Evolutionary conservation across 2,797 vertebrate species (phyloP), one percentile per base, ranked within the genome.

Genomic region (Heterohyrax brucei): DNA sequence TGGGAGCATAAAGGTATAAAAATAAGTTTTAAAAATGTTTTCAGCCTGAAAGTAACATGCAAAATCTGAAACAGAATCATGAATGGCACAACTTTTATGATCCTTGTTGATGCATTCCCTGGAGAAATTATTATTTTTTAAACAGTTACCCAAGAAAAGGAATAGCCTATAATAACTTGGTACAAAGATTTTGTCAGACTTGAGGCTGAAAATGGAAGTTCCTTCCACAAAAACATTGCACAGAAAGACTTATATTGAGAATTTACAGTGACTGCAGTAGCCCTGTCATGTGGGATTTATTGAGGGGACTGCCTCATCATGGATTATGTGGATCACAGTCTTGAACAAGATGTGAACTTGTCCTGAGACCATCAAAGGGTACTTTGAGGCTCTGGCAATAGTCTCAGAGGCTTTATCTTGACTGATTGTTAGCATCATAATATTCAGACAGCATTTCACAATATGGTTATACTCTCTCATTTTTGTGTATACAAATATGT

Each of bases 291-390:
- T 76, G 26, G 75, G 59, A 79, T n/a, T 72, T 82, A 85, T 14
- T 59, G 68, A 78, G 70, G 50, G 72, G 39, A 48, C 48, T 28
- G 50, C 48, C 22, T 95, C 80, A 16, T 70, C 48, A 85, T 39
- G 30, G 53, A 16, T 56, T 56, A 56, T 56, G 28, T 80, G 22
- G 24, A 9, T 72, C 83, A 39, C 56, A 16, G 39, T 77, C 93
- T 68, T 89, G 18, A 87, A 59, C 61, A 56, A 66, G 48, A 62
- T 97, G 94, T 96, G 87, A 96, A 96, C 72, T 95, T 97, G 77
- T 95, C 96, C 96, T 97, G 93, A 97, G 93, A 97, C 26, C 77
- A 59, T 46, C 86, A 89, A 96, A 97, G 96, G 94, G 75, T 93
- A 95, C 21, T 39, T 39, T 72, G 66, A 97, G 86, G 87, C 81